A percentile compares a stretch with the other conserved stretches of the same genome.
Evolutionary conservation across 2,113 vertebrate genomes (phyloP).

Genomic region (Meles meles): DNA sequence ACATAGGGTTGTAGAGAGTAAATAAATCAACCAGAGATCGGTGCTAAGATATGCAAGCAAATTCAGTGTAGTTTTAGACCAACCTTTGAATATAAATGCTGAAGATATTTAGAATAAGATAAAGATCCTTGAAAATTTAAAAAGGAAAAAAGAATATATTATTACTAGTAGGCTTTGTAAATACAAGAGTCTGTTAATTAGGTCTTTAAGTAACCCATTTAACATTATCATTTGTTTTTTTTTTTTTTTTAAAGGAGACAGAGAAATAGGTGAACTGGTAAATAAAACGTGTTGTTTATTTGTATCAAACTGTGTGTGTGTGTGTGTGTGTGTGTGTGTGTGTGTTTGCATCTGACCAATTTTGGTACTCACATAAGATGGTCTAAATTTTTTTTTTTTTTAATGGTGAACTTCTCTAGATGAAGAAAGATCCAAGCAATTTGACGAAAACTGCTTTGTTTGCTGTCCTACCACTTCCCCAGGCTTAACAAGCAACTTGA

Average conservation of each 20-base stretch:
- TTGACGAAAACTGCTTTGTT: neutral
- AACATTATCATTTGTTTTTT: neutral
- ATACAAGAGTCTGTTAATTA: neutral
- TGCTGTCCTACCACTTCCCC: neutral
- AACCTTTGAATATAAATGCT: neutral
- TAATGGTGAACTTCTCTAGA: neutral
- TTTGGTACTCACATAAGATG: neutral
- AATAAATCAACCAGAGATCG: neutral
- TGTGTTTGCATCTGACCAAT: neutral
- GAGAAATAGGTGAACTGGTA: neutral
- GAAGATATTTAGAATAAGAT: neutral
- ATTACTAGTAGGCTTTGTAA: neutral
- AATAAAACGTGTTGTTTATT: constrained; percentile 35
- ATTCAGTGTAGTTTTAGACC: neutral
- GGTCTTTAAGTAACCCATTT: neutral
- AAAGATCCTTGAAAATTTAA: neutral
- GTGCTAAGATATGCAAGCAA: neutral
- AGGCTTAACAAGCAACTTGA: neutral
- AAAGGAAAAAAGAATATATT: neutral
- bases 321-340: neutral
- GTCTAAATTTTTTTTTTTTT: neutral
- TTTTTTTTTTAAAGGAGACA: neutral
- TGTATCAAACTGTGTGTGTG: neutral
- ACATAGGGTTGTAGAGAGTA: neutral
- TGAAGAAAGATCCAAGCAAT: neutral